Evolutionary conservation across 2,888 invertebrate genomes (phyloP).

Genomic region (Auanema sp.): DNA sequence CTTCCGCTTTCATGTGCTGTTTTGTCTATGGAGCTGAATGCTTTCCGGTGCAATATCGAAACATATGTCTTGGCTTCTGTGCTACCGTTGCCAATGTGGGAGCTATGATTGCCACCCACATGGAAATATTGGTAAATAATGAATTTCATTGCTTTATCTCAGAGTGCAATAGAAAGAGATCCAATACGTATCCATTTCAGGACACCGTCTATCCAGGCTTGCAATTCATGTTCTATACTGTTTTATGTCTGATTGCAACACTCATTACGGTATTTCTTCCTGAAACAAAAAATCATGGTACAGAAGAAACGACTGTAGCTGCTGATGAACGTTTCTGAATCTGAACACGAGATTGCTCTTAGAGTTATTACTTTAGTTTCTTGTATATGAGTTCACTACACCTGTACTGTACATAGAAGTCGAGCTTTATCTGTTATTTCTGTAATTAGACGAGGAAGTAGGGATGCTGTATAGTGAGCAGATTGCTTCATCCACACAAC

Average conservation of each 20-base stretch:
- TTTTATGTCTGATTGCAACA: constrained; percentile 27
- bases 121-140: constrained; percentile 32
- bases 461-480: too few relatives aligned
- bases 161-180: too few relatives aligned
- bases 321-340: too few relatives aligned
- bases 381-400: too few relatives aligned
- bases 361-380: too few relatives aligned
- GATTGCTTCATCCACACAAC: too few relatives aligned
- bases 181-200: constrained; percentile 17
- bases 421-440: too few relatives aligned
- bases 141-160: too few relatives aligned
- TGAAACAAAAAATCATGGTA: constrained; percentile 25
- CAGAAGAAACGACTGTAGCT: too few relatives aligned
- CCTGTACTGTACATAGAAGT: too few relatives aligned
- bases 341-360: too few relatives aligned
- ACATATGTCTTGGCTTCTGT: constrained; percentile 46
- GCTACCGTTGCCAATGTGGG: constrained; percentile 43
- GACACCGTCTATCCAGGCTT: constrained; percentile 30
- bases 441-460: too few relatives aligned
- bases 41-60: constrained; percentile 39
- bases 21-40: constrained; percentile 55
- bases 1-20: constrained; percentile 52
- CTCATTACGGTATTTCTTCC: constrained; percentile 33
- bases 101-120: constrained; percentile 41
- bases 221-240: constrained; percentile 27